phyloP scores from a whole-genome alignment of 2,113 vertebrate genomes.

The Sebastes schlegelii region DNA sequence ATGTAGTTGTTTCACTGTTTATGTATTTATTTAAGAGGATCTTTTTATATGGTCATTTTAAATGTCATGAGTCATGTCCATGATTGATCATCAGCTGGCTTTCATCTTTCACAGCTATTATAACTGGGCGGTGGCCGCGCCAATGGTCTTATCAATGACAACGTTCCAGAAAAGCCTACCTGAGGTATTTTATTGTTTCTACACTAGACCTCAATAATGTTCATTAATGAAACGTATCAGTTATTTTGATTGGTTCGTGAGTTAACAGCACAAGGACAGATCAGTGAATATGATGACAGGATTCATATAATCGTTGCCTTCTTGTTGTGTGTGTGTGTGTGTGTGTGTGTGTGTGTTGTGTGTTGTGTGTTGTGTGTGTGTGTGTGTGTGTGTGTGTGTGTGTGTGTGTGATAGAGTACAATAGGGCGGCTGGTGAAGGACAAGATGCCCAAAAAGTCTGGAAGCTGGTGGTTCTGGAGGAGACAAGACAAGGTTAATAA shows the following conservation, averaged over 20 bases:
- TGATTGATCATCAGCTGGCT: slow-evolving; percentile 2
- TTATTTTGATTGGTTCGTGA: neutral
- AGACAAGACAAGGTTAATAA: slow-evolving; percentile 84
- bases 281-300: neutral
- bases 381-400: neutral
- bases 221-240: neutral
- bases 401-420: slow-evolving; percentile 79
- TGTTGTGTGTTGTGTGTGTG: neutral
- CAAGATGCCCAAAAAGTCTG: slow-evolving; percentile 92
- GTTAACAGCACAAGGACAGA: neutral
- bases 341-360: neutral
- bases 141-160: slow-evolving; percentile 93
- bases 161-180: slow-evolving; percentile 93
- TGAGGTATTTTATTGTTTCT: slow-evolving; percentile 83
- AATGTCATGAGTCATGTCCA: neutral
- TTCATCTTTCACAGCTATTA: slow-evolving; percentile 87
- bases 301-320: neutral
- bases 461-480: slow-evolving; percentile 95
- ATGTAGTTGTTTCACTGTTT: neutral
- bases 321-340: neutral
- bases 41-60: neutral
- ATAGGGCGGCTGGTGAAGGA: slow-evolving; percentile 90
- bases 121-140: slow-evolving; percentile 96
- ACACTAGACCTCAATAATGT: neutral
- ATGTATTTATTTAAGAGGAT: neutral